Percentiles rank a stretch among this genome's conserved stretches.
phyloP scores from a whole-genome alignment of 2,888 invertebrate species.

The Callosobruchus maculatus region DNA sequence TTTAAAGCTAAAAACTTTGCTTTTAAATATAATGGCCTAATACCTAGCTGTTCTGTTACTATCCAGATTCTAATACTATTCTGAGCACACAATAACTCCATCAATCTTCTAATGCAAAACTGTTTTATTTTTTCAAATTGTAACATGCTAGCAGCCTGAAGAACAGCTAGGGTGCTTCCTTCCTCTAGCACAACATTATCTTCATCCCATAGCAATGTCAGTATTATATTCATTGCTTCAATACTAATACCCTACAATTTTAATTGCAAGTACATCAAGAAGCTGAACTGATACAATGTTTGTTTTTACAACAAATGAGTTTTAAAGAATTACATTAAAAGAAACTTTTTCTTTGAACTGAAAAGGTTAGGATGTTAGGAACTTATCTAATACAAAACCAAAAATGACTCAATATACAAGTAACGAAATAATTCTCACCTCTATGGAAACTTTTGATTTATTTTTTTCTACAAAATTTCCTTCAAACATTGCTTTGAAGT shows the following conservation, averaged over 20 bases:
- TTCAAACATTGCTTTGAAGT: conserved; percentile 51
- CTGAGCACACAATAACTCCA: conserved; percentile 26
- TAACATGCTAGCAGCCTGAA: conserved; percentile 46
- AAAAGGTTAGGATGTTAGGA: too few species aligned
- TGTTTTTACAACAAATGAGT: too few species aligned
- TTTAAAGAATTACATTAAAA: too few species aligned
- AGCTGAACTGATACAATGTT: too few species aligned
- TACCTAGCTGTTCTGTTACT: conserved; percentile 34
- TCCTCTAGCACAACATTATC: conserved; percentile 29
- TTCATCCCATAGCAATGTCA: conserved; percentile 37
- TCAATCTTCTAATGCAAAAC: conserved; percentile 33
- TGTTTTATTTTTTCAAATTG: conserved; percentile 43
- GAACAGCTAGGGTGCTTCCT: conserved; percentile 37
- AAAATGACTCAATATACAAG: background rate
- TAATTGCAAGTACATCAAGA: background rate
- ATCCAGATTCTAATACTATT: conserved; percentile 43
- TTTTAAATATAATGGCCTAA: conserved; percentile 38
- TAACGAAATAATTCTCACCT: conserved; percentile 34
- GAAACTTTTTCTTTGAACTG: too few species aligned
- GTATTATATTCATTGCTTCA: conserved; percentile 40
- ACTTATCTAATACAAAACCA: background rate
- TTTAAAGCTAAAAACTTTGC: conserved; percentile 41
- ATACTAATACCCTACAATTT: background rate
- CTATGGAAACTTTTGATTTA: conserved; percentile 39
- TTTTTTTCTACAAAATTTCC: conserved; percentile 45